phyloP scores from a whole-genome alignment of 2,113 vertebrate species.

The Myotis lucifugus region DNA sequence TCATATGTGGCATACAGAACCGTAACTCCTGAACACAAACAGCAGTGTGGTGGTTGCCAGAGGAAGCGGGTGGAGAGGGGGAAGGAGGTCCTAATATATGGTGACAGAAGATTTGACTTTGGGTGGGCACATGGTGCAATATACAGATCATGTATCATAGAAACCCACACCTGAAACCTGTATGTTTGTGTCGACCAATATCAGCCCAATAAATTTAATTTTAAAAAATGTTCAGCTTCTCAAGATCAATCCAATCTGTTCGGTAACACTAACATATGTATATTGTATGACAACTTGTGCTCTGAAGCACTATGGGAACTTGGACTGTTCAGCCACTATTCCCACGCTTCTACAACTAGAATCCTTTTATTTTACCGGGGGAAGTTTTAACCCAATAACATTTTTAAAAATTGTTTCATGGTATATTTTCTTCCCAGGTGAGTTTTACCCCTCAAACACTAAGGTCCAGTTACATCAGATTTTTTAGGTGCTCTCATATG shows the following conservation, averaged over 20 bases:
- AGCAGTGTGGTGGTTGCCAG: no score
- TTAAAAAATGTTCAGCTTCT: background rate
- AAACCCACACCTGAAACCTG: no score
- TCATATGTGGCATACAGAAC: no score
- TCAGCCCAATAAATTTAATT: no score
- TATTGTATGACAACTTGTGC: slow-evolving; percentile 28
- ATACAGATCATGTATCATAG: no score
- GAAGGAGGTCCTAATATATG: no score
- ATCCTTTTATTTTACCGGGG: background rate
- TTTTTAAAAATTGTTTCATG: slow-evolving; percentile 16
- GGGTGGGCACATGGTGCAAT: no score
- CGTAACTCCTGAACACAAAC: no score
- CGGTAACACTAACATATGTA: background rate
- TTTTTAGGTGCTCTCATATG: slow-evolving; percentile 17
- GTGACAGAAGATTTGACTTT: no score
- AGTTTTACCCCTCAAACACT: background rate
- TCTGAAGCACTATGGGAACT: background rate
- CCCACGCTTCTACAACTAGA: background rate
- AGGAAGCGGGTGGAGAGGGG: accelerated
- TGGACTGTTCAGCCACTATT: background rate
- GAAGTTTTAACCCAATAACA: slow-evolving; percentile 46
- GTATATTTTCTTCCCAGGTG: slow-evolving; percentile 61
- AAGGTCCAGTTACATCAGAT: slow-evolving; percentile 47
- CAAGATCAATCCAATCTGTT: background rate
- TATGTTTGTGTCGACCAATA: no score